These are phyloP conservation scores for Meriones unguiculatus DNA, from an alignment of 2,113 vertebrate species.

Conservation along the genomic window DNA sequence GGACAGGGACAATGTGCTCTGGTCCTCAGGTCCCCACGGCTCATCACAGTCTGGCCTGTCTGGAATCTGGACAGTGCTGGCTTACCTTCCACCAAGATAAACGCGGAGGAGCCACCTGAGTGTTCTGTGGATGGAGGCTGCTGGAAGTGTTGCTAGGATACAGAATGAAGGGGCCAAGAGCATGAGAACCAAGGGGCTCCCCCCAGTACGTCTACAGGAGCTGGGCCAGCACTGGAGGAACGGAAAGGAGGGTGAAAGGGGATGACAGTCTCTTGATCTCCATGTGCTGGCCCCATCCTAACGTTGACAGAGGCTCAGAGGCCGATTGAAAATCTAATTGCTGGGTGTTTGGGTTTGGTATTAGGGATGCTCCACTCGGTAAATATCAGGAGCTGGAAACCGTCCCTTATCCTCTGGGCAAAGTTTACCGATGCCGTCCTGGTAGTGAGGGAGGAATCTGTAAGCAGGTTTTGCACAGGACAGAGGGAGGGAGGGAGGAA, in stretches of 20 bases:
- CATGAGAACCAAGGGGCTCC: not conserved
- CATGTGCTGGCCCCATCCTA: not conserved
- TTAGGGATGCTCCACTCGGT: conserved; percentile 60
- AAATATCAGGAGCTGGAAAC: conserved; percentile 76
- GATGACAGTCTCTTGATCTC: not conserved
- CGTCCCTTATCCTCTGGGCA: conserved; percentile 73
- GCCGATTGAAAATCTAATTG: conserved; percentile 66
- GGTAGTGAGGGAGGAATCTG: not conserved
- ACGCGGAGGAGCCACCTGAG: not conserved
- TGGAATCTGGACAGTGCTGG: not conserved
- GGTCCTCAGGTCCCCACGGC: rapidly evolving
- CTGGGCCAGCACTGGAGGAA: rapidly evolving
- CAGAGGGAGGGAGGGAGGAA: not conserved
- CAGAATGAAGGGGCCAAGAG: not conserved
- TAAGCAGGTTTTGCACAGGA: not conserved
- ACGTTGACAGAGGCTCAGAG: conserved; percentile 20
- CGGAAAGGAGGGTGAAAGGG: not conserved
- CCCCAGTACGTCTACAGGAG: not conserved
- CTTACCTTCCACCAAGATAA: not conserved
- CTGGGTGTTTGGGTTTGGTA: conserved; percentile 62
- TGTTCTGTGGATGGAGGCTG: not conserved
- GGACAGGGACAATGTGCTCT: rapidly evolving
- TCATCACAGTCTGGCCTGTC: not conserved
- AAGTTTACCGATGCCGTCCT: conserved; percentile 59
- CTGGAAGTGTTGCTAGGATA: conserved; percentile 48